These are phyloP conservation scores for Shargacucullia verbasci DNA, from an alignment of 2,888 invertebrate species.

Conservation along the genomic window DNA sequence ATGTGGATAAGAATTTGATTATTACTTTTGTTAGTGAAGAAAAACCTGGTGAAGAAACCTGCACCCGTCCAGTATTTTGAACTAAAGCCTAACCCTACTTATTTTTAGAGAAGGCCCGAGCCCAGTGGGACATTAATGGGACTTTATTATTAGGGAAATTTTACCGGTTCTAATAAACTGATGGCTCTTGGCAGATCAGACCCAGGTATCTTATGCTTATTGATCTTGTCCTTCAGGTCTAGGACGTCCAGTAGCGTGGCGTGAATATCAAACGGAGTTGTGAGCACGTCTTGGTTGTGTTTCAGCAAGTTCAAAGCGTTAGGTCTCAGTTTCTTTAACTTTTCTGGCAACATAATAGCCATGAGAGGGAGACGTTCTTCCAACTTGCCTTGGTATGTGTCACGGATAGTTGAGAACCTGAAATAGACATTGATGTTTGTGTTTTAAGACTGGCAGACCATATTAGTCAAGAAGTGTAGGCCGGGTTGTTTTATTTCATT, in stretches of 20 bases:
- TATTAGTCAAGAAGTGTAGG: too few species aligned
- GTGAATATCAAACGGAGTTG: slow-evolving; percentile 96
- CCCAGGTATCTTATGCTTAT: slow-evolving; percentile 76
- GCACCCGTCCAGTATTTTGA: too few species aligned
- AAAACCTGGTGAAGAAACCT: too few species aligned
- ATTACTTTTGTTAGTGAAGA: too few species aligned
- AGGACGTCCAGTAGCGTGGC: slow-evolving; percentile 90
- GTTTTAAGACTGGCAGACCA: too few species aligned
- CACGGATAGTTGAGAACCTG: slow-evolving; percentile 94
- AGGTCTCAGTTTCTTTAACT: slow-evolving; percentile 90
- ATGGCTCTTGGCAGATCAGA: slow-evolving; percentile 88
- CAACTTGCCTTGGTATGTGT: slow-evolving; percentile 96
- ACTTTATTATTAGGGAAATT: too few species aligned
- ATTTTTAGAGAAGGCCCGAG: too few species aligned
- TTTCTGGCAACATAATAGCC: slow-evolving; percentile 93
- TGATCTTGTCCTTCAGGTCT: slow-evolving; percentile 77
- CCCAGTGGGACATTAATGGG: too few species aligned
- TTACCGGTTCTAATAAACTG: slow-evolving; percentile 90
- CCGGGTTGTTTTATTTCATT: too few species aligned
- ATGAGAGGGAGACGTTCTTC: slow-evolving; percentile 97
- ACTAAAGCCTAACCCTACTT: too few species aligned
- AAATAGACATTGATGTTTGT: too few species aligned
- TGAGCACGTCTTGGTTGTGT: slow-evolving; percentile 91
- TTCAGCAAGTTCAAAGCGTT: slow-evolving; percentile 89
- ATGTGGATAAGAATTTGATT: too few species aligned